phyloP scores from a whole-genome alignment of 2,888 invertebrate species.

The Lamellibrachia satsuma region DNA sequence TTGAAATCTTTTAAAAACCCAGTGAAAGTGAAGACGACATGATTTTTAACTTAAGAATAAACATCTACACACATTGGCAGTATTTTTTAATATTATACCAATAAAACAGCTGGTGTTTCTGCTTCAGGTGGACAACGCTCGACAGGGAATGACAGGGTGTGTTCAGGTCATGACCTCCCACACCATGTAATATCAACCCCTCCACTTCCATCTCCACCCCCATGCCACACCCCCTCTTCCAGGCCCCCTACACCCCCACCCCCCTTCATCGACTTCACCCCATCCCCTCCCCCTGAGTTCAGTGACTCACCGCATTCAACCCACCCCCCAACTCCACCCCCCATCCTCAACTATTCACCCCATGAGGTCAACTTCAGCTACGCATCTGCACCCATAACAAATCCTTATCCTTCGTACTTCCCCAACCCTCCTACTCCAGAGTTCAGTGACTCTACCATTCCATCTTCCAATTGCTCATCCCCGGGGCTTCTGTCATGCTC shows the following conservation, averaged over 20 bases:
- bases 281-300: neutral
- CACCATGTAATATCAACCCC: neutral
- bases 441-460: slow-evolving; percentile 7
- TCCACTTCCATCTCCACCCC: neutral
- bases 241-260: neutral
- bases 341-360: neutral
- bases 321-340: slow-evolving; percentile 4
- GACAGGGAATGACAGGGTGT: neutral
- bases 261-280: neutral
- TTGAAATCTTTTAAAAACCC: too few species aligned
- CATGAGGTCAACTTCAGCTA: neutral
- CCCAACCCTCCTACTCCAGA: neutral
- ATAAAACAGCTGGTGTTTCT: neutral
- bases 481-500: neutral
- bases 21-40: too few species aligned
- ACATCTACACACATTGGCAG: neutral
- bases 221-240: neutral
- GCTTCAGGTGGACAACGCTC: neutral
- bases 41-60: neutral
- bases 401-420: neutral
- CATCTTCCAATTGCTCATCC: neutral
- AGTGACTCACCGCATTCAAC: neutral
- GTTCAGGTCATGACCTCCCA: neutral
- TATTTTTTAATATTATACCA: neutral
- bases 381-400: neutral